Evolutionary conservation across 2,888 invertebrate genomes (phyloP).

Genomic region (Pegoplata infirma): DNA sequence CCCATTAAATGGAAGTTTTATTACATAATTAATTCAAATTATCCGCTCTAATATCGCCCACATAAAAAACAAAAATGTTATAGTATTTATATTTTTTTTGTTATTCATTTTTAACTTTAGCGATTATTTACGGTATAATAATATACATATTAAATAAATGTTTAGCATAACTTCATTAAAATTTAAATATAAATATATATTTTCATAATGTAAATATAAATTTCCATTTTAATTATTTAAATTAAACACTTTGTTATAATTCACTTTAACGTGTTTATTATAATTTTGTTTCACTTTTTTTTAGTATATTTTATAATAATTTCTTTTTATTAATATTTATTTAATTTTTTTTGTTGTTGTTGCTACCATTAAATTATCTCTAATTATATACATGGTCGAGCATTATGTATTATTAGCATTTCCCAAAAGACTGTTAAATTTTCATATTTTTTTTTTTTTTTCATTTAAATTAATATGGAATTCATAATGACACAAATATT

Average conservation of each 20-base stretch:
- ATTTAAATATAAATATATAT: neutral
- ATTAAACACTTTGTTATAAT: slow-evolving; percentile 49
- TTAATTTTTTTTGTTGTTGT: neutral
- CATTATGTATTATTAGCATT: slow-evolving; percentile 28
- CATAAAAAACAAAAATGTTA: no score
- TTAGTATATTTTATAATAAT: neutral
- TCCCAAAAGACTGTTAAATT: slow-evolving; percentile 39
- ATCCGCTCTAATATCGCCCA: no score
- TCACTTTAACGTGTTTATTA: slow-evolving; percentile 13
- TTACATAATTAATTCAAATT: no score
- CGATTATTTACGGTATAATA: no score
- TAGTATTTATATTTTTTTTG: no score
- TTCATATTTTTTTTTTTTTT: slow-evolving; percentile 16
- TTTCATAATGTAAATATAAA: neutral
- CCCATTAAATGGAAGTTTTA: no score
- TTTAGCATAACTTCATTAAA: no score
- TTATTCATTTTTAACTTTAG: no score
- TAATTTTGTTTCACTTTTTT: slow-evolving; percentile 6
- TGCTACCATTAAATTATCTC: neutral
- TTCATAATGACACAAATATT: neutral
- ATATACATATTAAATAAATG: no score
- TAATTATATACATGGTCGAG: slow-evolving; percentile 17
- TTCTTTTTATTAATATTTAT: neutral
- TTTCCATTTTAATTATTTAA: slow-evolving; percentile 46
- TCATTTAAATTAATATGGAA: neutral